phyloP scores from a whole-genome alignment of 2,888 invertebrate species.

The Drosophila birchii region DNA sequence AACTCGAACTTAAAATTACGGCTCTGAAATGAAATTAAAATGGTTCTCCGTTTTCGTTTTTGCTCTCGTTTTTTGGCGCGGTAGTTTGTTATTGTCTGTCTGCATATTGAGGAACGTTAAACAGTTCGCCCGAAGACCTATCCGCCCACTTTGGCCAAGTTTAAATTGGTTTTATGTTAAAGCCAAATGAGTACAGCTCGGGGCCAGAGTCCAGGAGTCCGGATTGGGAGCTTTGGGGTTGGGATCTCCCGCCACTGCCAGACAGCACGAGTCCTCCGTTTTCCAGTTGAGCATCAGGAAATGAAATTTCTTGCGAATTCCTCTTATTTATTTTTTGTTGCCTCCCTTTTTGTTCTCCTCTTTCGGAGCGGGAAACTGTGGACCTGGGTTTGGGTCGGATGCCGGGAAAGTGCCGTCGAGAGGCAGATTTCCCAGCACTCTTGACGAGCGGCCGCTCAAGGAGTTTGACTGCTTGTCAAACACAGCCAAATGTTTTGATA shows the following conservation, averaged over 20 bases:
- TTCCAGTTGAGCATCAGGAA: slow-evolving; percentile 71
- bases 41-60: slow-evolving; percentile 45
- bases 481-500: slow-evolving; percentile 76
- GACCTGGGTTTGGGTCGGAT: slow-evolving; percentile 11
- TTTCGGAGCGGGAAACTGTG: slow-evolving; percentile 27
- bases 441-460: slow-evolving; percentile 76
- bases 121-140: slow-evolving; percentile 47
- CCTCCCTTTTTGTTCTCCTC: slow-evolving; percentile 21
- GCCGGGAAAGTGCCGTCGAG: slow-evolving; percentile 46
- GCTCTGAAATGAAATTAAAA: slow-evolving; percentile 73
- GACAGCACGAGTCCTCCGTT: slow-evolving; percentile 26
- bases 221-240: slow-evolving; percentile 2
- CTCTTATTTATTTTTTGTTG: slow-evolving; percentile 45
- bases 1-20: slow-evolving; percentile 71
- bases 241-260: background rate
- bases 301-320: slow-evolving; percentile 76
- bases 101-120: slow-evolving; percentile 72
- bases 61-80: slow-evolving; percentile 37
- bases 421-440: slow-evolving; percentile 57
- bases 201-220: slow-evolving; percentile 30
- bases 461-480: slow-evolving; percentile 78
- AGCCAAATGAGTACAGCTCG: slow-evolving; percentile 74
- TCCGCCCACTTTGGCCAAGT: slow-evolving; percentile 60
- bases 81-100: slow-evolving; percentile 65
- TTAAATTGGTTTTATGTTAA: slow-evolving; percentile 80